Base-by-base conservation (phyloP, 2,888 invertebrate genomes). In the Drosophila limbata region DNA sequence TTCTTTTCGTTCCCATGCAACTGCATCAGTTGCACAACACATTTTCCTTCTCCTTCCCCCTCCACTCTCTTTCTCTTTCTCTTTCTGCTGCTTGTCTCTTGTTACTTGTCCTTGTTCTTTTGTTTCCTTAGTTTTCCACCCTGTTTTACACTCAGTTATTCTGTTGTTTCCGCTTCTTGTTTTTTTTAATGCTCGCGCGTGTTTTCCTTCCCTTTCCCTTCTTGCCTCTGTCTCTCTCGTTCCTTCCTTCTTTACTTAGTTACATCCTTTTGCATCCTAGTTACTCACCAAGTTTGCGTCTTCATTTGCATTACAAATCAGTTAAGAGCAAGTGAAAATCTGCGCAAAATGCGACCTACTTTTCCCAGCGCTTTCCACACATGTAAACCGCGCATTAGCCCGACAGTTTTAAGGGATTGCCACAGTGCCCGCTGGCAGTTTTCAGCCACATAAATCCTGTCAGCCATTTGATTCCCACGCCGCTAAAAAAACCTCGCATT, bases 291-390 rank as follows among this genome's bases (percentile, higher is more conserved):
- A 67, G 64, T 67, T 86, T 25, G 25, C 25, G 73, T 66, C 81
- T 83, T 85, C 90, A 85, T 85, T 85, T 85, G 90, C 85, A 85
- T 89, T 88, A 88, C 86, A 85, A 85, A 89, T 85, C 90, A 88
- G 84, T 71, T 78, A 63, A 68, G 64, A 64, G 75, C 80, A 77
- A 84, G 77, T 74, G 88, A 70, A 77, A 89, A 85, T 85, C 83
- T 82, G 62, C 70, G 69, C 85, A 55, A 77, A 61, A 60, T 28
- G 28, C 85, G 84, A 84, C 89, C 84, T 82, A 84, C 73, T 84
- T 84, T 81, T 21, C 15, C 56, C 31, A 11, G 9, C 21, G 8
- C 15, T n/a, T n/a, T 10, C 15, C 63, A 21, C 76, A 59, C 62
- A 67, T 72, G 77, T 69, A 64, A 77, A 39, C 53, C 53, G 48